Conservation (phyloP, 2,113 vertebrate genomes). For the Casuarius casuarius region DNA sequence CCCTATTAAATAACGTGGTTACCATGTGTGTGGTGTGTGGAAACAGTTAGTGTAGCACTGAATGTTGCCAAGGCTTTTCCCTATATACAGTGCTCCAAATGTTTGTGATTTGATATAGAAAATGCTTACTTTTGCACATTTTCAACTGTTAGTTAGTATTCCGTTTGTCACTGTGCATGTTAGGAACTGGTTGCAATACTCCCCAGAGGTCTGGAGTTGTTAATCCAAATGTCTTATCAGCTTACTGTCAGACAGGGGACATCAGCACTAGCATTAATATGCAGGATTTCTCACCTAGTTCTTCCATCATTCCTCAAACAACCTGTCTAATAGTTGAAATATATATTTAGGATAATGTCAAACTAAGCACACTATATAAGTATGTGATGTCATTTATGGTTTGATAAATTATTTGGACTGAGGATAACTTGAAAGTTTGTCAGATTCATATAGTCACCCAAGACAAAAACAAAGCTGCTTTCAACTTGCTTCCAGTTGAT, state of each 20-base stretch:
- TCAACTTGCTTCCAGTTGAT: background rate
- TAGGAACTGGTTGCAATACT: background rate
- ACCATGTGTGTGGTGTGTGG: background rate
- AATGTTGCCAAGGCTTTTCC: background rate
- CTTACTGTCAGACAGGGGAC: background rate
- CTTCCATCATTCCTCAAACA: background rate
- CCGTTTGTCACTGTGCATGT: background rate
- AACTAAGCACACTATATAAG: background rate
- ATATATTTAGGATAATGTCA: background rate
- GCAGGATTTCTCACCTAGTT: background rate
- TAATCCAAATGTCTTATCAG: rapidly evolving
- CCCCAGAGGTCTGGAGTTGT: background rate
- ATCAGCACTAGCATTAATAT: background rate
- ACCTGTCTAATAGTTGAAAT: background rate
- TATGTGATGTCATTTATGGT: background rate
- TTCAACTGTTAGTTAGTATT: background rate
- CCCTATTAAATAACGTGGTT: background rate
- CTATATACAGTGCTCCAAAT: background rate
- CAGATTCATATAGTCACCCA: background rate
- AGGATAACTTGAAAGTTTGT: background rate
- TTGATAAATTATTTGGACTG: background rate
- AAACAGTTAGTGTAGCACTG: background rate
- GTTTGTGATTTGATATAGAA: background rate
- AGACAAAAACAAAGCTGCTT: background rate
- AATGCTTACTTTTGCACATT: background rate